These are phyloP conservation scores for Sus scrofa DNA, from an alignment of 2,113 vertebrate species.

Conservation along the genomic window DNA sequence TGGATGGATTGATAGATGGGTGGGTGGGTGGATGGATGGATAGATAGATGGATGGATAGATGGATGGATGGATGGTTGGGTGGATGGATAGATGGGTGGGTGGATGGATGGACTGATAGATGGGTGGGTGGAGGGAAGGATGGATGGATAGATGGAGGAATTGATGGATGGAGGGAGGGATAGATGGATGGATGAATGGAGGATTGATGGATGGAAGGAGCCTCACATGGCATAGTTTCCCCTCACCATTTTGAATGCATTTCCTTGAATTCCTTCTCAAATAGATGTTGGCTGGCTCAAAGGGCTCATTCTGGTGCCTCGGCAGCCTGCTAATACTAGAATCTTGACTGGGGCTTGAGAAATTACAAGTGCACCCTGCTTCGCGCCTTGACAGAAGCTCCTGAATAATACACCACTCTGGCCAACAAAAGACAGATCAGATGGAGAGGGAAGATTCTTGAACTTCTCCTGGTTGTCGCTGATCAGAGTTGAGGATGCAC, in stretches of 20 bases:
- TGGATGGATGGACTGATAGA: not conserved
- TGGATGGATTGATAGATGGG: not conserved
- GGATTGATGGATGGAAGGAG: not conserved
- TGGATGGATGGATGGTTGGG: not conserved
- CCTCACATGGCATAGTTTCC: not conserved
- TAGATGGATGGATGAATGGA: not conserved
- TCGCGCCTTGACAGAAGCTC: not conserved
- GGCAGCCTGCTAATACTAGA: not conserved
- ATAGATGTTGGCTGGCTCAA: not conserved
- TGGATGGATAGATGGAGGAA: not conserved
- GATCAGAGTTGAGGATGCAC: not conserved
- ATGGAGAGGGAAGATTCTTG: not conserved
- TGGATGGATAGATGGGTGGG: not conserved
- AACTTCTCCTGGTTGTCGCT: not conserved
- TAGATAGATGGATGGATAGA: not conserved
- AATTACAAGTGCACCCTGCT: not conserved
- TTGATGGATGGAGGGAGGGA: no score
- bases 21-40: no score
- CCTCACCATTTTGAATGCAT: not conserved
- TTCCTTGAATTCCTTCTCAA: not conserved
- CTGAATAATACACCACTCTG: not conserved
- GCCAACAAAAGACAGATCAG: not conserved
- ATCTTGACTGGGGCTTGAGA: not conserved
- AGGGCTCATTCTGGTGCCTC: not conserved
- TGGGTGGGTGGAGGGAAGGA: not conserved